These are phyloP conservation scores for Eriocheir sinensis DNA, from an alignment of 1,140 invertebrate genomes.

Conservation along the genomic window DNA sequence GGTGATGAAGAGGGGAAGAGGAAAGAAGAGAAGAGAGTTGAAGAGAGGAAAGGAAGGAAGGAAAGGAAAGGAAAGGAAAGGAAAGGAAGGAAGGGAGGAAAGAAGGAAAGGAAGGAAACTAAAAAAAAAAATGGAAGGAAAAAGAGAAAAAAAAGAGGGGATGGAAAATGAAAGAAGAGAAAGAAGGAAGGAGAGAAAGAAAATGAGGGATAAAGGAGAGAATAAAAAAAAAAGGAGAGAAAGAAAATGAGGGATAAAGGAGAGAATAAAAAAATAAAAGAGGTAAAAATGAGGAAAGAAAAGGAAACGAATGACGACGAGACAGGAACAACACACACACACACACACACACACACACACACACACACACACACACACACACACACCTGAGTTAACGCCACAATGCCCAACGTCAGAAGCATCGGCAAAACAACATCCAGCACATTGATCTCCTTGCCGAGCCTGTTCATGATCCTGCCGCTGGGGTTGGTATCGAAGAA, in stretches of 20 bases:
- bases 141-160: neutral
- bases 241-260: neutral
- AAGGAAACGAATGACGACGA: neutral
- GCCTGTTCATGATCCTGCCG: slow-evolving; percentile 84
- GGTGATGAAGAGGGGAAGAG: neutral
- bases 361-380: slow-evolving; percentile 58
- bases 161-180: too few relatives aligned
- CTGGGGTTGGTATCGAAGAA: slow-evolving; percentile 92
- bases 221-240: too few relatives aligned
- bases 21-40: neutral
- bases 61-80: neutral
- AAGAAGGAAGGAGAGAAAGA: too few relatives aligned
- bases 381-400: slow-evolving; percentile 31
- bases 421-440: slow-evolving; percentile 40
- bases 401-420: neutral
- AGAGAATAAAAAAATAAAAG: slow-evolving; percentile 30
- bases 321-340: slow-evolving; percentile 53
- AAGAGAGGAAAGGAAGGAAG: neutral
- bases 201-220: too few relatives aligned
- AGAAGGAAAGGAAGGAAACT: neutral
- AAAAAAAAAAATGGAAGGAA: neutral
- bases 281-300: neutral
- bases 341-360: too few relatives aligned
- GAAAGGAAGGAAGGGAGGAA: neutral
- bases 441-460: slow-evolving; percentile 82